Conservation (phyloP, 1,140 invertebrate species). For the Solenopsis invicta region DNA sequence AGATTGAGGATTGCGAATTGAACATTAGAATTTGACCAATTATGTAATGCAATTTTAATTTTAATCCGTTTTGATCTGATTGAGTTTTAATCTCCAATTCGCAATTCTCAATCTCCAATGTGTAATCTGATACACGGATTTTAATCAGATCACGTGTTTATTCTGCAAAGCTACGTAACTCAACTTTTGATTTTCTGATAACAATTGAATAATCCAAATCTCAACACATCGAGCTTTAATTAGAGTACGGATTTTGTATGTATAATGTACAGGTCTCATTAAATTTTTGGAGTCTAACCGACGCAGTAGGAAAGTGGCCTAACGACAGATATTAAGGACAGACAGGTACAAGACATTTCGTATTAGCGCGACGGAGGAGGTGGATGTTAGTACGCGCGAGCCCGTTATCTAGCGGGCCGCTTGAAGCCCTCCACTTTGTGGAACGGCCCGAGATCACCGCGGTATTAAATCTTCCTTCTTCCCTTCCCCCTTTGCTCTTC, state of each 20-base stretch:
- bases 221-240: neutral
- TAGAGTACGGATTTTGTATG: neutral
- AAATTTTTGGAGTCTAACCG: neutral
- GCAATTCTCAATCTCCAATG: too few relatives aligned
- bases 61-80: too few relatives aligned
- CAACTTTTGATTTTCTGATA: neutral
- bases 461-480: slow-evolving; percentile 66
- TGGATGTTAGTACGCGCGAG: slow-evolving; percentile 67
- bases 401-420: slow-evolving; percentile 82
- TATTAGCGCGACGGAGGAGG: slow-evolving; percentile 9
- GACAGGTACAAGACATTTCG: neutral
- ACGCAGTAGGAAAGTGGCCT: neutral
- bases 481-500: neutral
- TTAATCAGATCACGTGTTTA: neutral
- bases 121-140: too few relatives aligned
- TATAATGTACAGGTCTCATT: neutral
- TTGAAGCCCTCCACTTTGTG: slow-evolving; percentile 73
- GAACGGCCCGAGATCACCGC: slow-evolving; percentile 72
- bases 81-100: too few relatives aligned
- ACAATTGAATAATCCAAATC: neutral
- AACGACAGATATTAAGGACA: slow-evolving; percentile 29
- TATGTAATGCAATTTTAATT: too few relatives aligned
- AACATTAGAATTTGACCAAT: too few relatives aligned
- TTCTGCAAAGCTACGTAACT: neutral
- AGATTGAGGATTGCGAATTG: too few relatives aligned